These are phyloP conservation scores for Eupeodes luniger DNA, from an alignment of 2,888 invertebrate species.

Conservation along the genomic window DNA sequence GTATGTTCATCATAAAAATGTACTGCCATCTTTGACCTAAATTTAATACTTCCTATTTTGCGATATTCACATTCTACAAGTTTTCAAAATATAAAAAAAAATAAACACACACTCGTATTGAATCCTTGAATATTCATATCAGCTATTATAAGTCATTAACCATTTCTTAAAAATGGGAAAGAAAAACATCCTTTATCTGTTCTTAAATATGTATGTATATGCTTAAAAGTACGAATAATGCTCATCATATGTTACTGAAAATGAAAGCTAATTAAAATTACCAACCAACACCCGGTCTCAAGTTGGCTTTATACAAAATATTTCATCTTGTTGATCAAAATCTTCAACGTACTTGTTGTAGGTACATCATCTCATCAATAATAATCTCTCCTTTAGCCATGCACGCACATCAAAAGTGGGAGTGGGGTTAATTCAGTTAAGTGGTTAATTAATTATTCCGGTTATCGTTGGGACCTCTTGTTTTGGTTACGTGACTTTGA, in stretches of 20 bases:
- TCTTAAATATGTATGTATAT: neutral
- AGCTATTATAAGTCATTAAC: neutral
- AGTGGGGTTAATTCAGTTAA: neutral
- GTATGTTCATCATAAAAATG: no score
- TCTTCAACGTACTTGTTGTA: neutral
- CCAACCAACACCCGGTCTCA: neutral
- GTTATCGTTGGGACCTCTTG: slow-evolving; percentile 3
- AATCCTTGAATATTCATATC: no score
- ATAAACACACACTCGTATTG: no score
- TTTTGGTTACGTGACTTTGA: neutral
- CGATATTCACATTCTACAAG: no score
- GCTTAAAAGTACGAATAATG: neutral
- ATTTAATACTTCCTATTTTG: neutral
- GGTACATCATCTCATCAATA: slow-evolving; percentile 13
- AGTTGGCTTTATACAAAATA: slow-evolving; percentile 12
- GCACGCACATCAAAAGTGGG: neutral
- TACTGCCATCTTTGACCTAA: neutral
- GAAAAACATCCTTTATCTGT: neutral
- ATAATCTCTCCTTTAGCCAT: neutral
- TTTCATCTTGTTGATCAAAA: slow-evolving; percentile 13
- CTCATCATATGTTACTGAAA: neutral
- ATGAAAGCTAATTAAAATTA: neutral
- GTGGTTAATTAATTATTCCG: slow-evolving; percentile 29
- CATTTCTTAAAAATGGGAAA: neutral
- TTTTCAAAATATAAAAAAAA: no score